These are phyloP conservation scores for Melangyna quadrimaculata DNA, from an alignment of 2,888 invertebrate genomes.

Conservation along the genomic window DNA sequence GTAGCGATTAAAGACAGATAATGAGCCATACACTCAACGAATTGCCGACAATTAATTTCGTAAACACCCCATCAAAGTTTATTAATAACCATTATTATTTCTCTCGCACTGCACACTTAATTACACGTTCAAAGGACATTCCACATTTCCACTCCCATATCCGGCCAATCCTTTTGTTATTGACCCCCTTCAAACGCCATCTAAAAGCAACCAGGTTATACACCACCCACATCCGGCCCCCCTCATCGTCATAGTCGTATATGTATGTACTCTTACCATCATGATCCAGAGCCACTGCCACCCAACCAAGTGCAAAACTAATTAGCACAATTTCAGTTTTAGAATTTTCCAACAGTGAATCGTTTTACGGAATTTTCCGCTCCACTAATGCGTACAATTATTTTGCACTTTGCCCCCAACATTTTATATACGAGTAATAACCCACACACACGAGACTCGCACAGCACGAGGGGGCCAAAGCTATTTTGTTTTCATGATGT, in stretches of 20 bases:
- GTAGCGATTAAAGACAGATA: constrained; percentile 27
- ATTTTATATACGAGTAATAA: background rate
- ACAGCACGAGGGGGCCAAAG: constrained; percentile 3
- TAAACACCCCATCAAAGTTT: constrained; percentile 68
- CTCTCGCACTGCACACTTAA: constrained; percentile 50
- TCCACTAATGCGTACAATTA: constrained; percentile 71
- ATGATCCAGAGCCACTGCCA: background rate
- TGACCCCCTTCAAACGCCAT: background rate
- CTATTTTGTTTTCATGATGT: constrained; percentile 27
- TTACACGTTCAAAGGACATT: constrained; percentile 55
- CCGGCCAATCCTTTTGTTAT: constrained; percentile 36
- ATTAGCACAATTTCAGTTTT: constrained; percentile 65
- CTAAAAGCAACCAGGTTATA: background rate
- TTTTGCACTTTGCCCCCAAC: constrained; percentile 58
- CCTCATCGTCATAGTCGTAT: too few species aligned
- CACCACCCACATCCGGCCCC: background rate
- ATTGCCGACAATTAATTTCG: constrained; percentile 62
- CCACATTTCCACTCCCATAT: constrained; percentile 22
- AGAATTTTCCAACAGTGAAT: constrained; percentile 58
- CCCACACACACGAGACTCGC: constrained; percentile 7
- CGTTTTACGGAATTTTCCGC: constrained; percentile 70
- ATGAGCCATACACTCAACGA: constrained; percentile 38
- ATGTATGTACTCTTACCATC: background rate
- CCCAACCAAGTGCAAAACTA: constrained; percentile 61
- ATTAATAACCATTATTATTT: constrained; percentile 67